Evolutionary conservation across 2,113 vertebrate species (phyloP).

Genomic region (Tetrao urogallus): DNA sequence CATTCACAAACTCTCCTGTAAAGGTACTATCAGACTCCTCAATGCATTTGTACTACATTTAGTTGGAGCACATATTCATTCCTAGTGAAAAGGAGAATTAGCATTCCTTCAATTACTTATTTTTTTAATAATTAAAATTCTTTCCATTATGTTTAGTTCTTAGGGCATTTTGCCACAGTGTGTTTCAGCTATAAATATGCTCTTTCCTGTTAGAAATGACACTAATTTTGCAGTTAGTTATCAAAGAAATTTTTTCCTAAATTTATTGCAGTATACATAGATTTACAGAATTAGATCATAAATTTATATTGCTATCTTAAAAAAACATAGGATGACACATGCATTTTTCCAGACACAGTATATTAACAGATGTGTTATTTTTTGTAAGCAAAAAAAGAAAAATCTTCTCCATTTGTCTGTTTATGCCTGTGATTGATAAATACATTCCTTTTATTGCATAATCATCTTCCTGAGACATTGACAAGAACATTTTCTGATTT

Average conservation of each 20-base stretch:
- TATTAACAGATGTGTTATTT: not conserved
- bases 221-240: constrained; percentile 60
- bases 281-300: constrained; percentile 40
- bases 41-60: not conserved
- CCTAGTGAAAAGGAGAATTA: constrained; percentile 63
- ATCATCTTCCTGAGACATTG: not conserved
- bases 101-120: constrained; percentile 71
- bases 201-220: constrained; percentile 70
- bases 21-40: not conserved
- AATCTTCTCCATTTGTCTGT: not conserved
- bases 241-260: constrained; percentile 49
- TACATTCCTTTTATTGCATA: not conserved
- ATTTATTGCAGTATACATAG: constrained; percentile 45
- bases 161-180: constrained; percentile 68
- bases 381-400: not conserved
- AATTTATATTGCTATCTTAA: constrained; percentile 34
- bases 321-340: not conserved
- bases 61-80: constrained; percentile 21
- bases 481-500: not conserved
- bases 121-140: constrained; percentile 75
- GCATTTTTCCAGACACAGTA: constrained; percentile 6
- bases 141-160: constrained; percentile 74
- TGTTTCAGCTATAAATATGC: constrained; percentile 65
- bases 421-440: not conserved
- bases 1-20: not conserved